Conservation (phyloP, 2,888 invertebrate species). For the Lamellibrachia columna region DNA sequence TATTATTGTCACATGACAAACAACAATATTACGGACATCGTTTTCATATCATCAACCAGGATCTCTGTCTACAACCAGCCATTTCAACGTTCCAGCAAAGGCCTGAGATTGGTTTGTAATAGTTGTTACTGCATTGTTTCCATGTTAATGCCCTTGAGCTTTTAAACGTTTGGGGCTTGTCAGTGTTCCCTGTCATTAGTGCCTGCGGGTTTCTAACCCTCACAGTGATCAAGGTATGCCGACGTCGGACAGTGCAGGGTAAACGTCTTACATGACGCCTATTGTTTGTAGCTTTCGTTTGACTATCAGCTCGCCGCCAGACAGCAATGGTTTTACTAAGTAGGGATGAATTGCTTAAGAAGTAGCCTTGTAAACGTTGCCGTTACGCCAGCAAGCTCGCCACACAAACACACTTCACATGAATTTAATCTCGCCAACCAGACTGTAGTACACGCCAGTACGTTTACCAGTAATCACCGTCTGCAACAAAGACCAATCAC, state of each 20-base stretch:
- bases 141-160: not conserved
- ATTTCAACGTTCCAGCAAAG: not conserved
- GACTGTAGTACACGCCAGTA: not conserved
- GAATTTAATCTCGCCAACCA: not conserved
- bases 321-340: not conserved
- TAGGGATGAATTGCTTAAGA: not conserved
- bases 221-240: not conserved
- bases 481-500: not conserved
- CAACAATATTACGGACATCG: not conserved
- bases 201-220: conserved; percentile 16
- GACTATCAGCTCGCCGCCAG: conserved; percentile 6
- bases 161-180: not conserved
- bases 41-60: not conserved
- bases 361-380: conserved; percentile 3
- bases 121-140: not conserved
- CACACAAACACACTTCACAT: not conserved
- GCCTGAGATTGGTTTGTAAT: not conserved
- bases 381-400: not conserved
- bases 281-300: not conserved
- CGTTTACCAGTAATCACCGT: not conserved
- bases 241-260: not conserved
- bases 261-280: not conserved
- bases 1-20: too few relatives aligned
- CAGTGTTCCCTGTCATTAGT: not conserved
- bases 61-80: not conserved